These are phyloP conservation scores for Apis laboriosa DNA, from an alignment of 1,140 invertebrate species.

Conservation along the genomic window DNA sequence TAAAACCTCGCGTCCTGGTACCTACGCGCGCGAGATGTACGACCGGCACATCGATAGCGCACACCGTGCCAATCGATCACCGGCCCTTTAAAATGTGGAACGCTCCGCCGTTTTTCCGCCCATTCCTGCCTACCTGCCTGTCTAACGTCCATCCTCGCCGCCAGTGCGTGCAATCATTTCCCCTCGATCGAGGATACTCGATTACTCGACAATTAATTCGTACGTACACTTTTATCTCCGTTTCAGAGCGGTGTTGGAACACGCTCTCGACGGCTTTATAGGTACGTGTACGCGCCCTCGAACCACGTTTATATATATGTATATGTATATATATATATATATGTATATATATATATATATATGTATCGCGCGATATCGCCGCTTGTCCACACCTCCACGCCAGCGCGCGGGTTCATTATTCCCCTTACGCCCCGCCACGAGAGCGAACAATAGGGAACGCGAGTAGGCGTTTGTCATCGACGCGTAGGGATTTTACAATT, in stretches of 20 bases:
- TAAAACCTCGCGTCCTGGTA: slow-evolving; percentile 52
- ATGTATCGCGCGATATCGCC: too few relatives aligned
- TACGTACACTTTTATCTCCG: too few relatives aligned
- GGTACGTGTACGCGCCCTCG: too few relatives aligned
- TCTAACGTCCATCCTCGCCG: slow-evolving; percentile 15
- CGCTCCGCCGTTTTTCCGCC: slow-evolving; percentile 36
- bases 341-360: too few relatives aligned
- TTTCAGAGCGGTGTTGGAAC: too few relatives aligned
- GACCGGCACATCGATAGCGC: slow-evolving; percentile 46
- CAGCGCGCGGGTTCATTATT: not conserved
- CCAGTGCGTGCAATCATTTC: not conserved
- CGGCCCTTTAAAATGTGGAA: slow-evolving; percentile 52
- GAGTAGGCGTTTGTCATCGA: slow-evolving; percentile 23
- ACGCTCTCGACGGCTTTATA: too few relatives aligned
- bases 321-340: too few relatives aligned
- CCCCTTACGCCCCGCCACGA: too few relatives aligned
- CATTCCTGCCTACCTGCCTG: not conserved
- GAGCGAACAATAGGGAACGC: not conserved
- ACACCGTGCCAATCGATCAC: slow-evolving; percentile 47
- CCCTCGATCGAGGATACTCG: too few relatives aligned
- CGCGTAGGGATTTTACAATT: not conserved
- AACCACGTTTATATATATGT: too few relatives aligned
- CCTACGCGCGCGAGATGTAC: slow-evolving; percentile 46
- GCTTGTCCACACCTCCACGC: not conserved
- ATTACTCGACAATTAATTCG: too few relatives aligned